Percentiles rank a stretch among this genome's conserved stretches.
Conservation (phyloP, 2,113 vertebrate genomes). For the Danionella cerebrum region DNA sequence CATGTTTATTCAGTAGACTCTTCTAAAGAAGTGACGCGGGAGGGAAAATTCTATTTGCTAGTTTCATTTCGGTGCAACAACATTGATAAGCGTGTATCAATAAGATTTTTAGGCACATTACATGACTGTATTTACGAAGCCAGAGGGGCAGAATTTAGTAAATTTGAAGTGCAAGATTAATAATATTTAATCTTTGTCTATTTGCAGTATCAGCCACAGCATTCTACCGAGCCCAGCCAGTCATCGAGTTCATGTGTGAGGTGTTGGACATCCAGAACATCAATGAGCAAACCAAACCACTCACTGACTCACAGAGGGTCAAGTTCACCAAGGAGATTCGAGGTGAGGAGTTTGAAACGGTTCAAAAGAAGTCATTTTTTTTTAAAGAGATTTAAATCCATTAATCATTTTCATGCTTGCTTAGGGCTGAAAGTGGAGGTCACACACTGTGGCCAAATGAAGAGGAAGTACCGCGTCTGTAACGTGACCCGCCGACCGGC, state of each 20-base stretch:
- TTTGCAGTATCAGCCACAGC: conserved; percentile 89
- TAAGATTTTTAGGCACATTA: too few relatives aligned
- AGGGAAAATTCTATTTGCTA: too few relatives aligned
- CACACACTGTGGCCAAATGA: conserved; percentile 98
- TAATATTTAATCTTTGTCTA: background rate
- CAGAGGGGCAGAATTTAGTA: too few relatives aligned
- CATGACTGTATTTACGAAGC: too few relatives aligned
- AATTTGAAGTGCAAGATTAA: too few relatives aligned
- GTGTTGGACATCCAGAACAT: conserved; percentile 98
- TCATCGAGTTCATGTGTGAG: conserved; percentile 99
- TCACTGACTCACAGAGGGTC: conserved; percentile 96
- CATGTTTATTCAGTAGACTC: too few relatives aligned
- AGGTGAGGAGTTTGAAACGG: conserved; percentile 61
- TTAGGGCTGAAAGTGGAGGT: conserved; percentile 96
- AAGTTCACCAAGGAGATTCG: conserved; percentile 99
- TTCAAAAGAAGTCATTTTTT: background rate
- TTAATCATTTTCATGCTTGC: conserved; percentile 13
- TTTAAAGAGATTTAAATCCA: too few relatives aligned
- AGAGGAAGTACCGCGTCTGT: conserved; percentile 96
- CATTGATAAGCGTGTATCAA: too few relatives aligned
- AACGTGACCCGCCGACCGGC: conserved; percentile 94
- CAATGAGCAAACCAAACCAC: conserved; percentile 95
- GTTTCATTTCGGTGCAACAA: too few relatives aligned
- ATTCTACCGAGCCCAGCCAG: conserved; percentile 96
- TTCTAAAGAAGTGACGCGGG: too few relatives aligned